phyloP scores from a whole-genome alignment of 2,113 vertebrate genomes.

The Emberiza fucata region DNA sequence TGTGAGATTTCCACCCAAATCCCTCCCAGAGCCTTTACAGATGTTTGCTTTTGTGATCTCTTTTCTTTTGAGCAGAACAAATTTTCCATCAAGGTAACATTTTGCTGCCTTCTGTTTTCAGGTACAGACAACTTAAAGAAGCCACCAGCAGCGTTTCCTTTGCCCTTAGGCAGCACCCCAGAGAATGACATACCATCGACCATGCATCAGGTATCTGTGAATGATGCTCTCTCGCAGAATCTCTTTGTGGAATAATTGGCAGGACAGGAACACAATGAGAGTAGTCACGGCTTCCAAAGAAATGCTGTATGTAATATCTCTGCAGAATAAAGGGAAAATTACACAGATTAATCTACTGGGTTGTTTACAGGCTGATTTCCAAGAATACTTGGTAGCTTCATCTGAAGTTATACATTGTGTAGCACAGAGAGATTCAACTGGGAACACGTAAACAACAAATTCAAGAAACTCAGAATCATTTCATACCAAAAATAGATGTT shows the following conservation, averaged over 20 bases:
- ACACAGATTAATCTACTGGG: not conserved
- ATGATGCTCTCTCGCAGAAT: constrained; percentile 86
- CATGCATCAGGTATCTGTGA: constrained; percentile 88
- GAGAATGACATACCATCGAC: constrained; percentile 83
- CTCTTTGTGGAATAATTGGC: constrained; percentile 94
- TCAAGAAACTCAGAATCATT: not conserved
- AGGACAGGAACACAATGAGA: constrained; percentile 91
- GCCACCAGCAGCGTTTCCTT: rapidly evolving
- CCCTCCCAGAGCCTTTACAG: not conserved
- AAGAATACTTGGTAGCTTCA: not conserved
- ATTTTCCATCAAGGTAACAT: not conserved
- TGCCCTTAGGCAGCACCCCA: not conserved
- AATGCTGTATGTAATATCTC: constrained; percentile 96
- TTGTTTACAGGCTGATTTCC: not conserved
- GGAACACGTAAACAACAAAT: not conserved
- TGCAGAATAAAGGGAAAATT: constrained; percentile 36
- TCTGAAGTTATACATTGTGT: not conserved
- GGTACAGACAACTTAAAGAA: not conserved
- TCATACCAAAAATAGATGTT: not conserved
- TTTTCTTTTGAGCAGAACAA: not conserved
- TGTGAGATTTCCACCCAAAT: not conserved
- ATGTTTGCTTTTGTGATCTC: not conserved
- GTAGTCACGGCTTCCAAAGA: constrained; percentile 93
- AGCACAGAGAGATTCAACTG: not conserved
- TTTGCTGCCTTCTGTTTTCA: not conserved